These are phyloP conservation scores for Mugil cephalus DNA, from an alignment of 2,113 vertebrate genomes.

Conservation along the genomic window DNA sequence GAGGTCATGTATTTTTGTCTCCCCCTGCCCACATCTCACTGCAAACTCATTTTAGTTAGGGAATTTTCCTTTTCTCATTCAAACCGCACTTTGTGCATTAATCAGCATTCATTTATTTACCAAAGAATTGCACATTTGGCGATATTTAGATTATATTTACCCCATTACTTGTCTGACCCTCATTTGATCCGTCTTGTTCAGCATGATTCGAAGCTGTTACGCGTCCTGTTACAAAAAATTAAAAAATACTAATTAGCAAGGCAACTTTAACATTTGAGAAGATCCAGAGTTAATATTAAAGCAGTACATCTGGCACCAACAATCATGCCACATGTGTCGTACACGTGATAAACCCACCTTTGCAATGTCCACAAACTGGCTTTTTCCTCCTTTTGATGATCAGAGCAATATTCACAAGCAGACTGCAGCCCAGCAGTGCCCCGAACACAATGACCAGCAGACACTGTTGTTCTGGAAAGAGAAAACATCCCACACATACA, in stretches of 20 bases:
- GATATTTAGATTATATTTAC: slow-evolving; percentile 36
- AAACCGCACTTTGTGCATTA: too few species aligned
- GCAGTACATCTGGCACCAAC: too few species aligned
- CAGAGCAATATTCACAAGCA: slow-evolving; percentile 32
- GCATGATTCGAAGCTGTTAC: not conserved
- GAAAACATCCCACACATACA: not conserved
- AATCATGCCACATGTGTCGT: too few species aligned
- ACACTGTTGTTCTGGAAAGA: slow-evolving; percentile 16
- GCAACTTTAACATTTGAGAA: too few species aligned
- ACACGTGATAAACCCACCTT: slow-evolving; percentile 13
- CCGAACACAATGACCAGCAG: slow-evolving; percentile 3
- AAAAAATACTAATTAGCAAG: too few species aligned
- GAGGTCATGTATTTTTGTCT: too few species aligned
- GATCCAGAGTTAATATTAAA: too few species aligned
- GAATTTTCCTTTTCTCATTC: too few species aligned
- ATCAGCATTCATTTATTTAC: too few species aligned
- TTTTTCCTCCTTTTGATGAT: slow-evolving; percentile 20
- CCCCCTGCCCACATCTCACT: too few species aligned
- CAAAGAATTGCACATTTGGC: not conserved
- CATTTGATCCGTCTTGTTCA: slow-evolving; percentile 7
- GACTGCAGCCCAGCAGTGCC: slow-evolving; percentile 34
- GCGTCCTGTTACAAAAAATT: slow-evolving; percentile 20
- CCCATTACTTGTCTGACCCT: slow-evolving; percentile 3
- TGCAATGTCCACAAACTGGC: slow-evolving; percentile 13
- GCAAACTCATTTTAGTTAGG: too few species aligned